Evolutionary conservation across 2,113 vertebrate genomes (phyloP), one percentile per base, ranked within the genome.

Genomic region (Cavia aperea): DNA sequence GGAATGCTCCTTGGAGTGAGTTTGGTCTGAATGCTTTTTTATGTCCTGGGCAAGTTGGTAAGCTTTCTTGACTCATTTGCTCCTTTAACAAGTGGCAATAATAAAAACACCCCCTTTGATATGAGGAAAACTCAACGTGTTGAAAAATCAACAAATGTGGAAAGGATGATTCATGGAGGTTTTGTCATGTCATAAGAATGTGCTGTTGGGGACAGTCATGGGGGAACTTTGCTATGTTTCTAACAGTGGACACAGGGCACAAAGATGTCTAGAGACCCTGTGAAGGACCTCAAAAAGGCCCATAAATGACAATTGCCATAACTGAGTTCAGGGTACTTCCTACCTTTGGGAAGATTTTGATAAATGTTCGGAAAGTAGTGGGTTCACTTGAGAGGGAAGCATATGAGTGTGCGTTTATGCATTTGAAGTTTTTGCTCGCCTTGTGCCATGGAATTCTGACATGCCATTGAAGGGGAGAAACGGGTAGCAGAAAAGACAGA

Each of bases 121-220:
- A 56, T 10, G 54, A 65, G 77, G 84, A 62, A 93, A 94, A 93
- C 77, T 70, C 65, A 62, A 56, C 39, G 85, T 31, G 46, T 77
- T 78, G 75, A 78, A 78, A 78, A 78, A 78, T 78, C 75, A 78
- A 92, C 70, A 79, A 79, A 89, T 87, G 84, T 85, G 81, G 81
- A 92, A 93, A 85, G 72, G 79, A 81, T 91, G 95, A 91, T 60
- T 94, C 96, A 89, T 7, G 60, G 62, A 43, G 79, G 84, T 19
- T 90, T 60, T 82, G 94, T 91, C 95, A 92, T 23, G 33, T 92
- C 73, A 14, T 68, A 93, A 95, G 95, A 96, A 96, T 87, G 93
- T 86, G 68, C 93, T 90, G 58, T 84, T 89, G 54, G 85, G 93
- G 91, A 88, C 46, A 26, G 56, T 90, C n/a, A 66, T 65, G 33